Conservation (phyloP, 2,888 invertebrate species). For the Ormyrus labotus region DNA sequence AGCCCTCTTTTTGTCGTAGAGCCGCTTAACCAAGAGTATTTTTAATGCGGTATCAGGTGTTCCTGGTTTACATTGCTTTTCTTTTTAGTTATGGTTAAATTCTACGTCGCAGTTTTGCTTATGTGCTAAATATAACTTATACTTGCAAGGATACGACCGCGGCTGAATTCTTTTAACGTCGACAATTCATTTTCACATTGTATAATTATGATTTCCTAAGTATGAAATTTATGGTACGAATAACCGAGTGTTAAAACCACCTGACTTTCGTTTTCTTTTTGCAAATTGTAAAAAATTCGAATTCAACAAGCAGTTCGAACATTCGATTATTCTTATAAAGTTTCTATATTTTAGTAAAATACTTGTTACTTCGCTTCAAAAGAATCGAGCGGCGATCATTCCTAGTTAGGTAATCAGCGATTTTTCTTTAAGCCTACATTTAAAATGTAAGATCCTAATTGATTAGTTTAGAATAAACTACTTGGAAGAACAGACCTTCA, state of each 20-base stretch:
- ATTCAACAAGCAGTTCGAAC: too few species aligned
- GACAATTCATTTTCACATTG: too few species aligned
- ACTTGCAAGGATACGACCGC: not conserved
- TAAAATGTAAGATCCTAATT: slow-evolving; percentile 62
- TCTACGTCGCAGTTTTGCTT: slow-evolving; percentile 5
- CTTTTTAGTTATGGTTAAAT: slow-evolving; percentile 44
- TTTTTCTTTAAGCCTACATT: slow-evolving; percentile 44
- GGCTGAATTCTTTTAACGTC: not conserved
- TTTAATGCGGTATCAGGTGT: slow-evolving; percentile 70
- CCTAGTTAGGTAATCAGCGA: slow-evolving; percentile 6
- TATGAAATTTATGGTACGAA: too few species aligned
- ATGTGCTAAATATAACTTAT: slow-evolving; percentile 9
- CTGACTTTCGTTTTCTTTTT: not conserved
- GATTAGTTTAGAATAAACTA: slow-evolving; percentile 70
- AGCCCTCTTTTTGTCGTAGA: slow-evolving; percentile 35
- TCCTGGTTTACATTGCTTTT: slow-evolving; percentile 67
- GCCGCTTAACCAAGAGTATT: slow-evolving; percentile 69
- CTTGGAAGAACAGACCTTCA: slow-evolving; percentile 73
- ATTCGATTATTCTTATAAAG: not conserved
- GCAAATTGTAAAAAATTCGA: not conserved
- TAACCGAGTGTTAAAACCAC: not conserved
- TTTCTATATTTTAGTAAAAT: not conserved
- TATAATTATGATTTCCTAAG: too few species aligned
- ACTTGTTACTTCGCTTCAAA: not conserved
- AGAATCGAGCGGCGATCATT: slow-evolving; percentile 16